Base-by-base conservation (phyloP, 2,113 vertebrate species). In the Vulpes lagopus region DNA sequence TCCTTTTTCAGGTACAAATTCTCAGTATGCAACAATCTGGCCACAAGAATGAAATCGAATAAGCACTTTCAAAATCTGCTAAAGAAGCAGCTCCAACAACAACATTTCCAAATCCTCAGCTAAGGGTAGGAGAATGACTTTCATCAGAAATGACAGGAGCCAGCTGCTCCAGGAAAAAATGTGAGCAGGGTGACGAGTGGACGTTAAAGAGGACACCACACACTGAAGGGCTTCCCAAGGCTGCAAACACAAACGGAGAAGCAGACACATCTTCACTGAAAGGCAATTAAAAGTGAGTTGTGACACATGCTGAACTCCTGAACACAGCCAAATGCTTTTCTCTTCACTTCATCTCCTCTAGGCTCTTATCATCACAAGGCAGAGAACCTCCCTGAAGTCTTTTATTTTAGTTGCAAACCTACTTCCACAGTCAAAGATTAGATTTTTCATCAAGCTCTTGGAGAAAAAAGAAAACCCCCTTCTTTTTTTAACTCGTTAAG, bases 271-370 rank as follows among this genome's bases (percentile, higher is more conserved):
- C 94, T 98, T 98, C 98, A 98, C 96, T 96, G 97, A 97, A 96
- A 98, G 79, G 94, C 98, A 98, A 98, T 98, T 98, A 98, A 98
- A 96, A 98, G 98, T 96, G 95, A 96, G 97, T 97, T 92, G 94
- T 91, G 94, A 98, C 96, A 94, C 86, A 94, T 16, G 32, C 69
- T 59, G 62, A 86, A 96, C 78, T 84, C 38, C 51, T 57, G n/a
- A 92, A 91, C 25, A 53, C 15, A 83, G 71, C 71, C 97, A 96
- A 93, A 85, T 93, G 96, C 90, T 93, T 96, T 93, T 27, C 64
- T 38, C 0, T 95, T 71, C 96, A 92, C 96, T 92, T n/a, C 51
- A 19, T 94, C 74, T 59, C 65, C 65, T 55, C 57, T 43, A 76
- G 89, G 67, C 55, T 55, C 22, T 74, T 92, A 96, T 92, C 92